phyloP scores from a whole-genome alignment of 2,113 vertebrate genomes.

The Elephantulus edwardii region DNA sequence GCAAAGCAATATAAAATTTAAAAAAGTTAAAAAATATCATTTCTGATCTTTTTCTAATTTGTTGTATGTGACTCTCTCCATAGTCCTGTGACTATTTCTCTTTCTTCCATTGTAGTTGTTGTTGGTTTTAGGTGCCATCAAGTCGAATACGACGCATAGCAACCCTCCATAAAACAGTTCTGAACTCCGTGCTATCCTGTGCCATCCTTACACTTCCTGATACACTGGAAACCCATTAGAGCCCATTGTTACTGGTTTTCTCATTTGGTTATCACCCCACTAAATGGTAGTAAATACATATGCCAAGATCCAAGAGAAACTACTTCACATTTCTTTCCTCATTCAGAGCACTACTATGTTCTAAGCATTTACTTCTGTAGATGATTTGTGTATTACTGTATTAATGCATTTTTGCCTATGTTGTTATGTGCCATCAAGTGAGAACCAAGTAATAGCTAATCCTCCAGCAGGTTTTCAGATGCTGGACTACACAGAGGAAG shows the following conservation, averaged over 20 bases:
- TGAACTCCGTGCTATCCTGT: too few species aligned
- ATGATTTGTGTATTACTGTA: not conserved
- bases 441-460: too few species aligned
- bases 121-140: too few species aligned
- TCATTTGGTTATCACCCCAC: not conserved
- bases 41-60: slow-evolving; percentile 1
- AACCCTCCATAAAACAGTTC: too few species aligned
- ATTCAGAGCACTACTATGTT: not conserved
- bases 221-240: too few species aligned
- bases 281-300: not conserved
- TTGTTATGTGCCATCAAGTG: too few species aligned
- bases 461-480: too few species aligned
- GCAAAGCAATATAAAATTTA: too few species aligned
- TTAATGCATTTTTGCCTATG: not conserved
- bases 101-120: not conserved
- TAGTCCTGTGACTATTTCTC: not conserved
- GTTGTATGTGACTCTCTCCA: not conserved
- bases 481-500: too few species aligned
- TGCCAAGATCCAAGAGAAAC: not conserved
- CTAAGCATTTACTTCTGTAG: not conserved
- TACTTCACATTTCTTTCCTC: not conserved
- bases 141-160: too few species aligned
- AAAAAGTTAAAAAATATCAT: too few species aligned
- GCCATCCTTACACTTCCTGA: too few species aligned
- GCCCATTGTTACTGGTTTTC: not conserved